Conservation (phyloP, 2,113 vertebrate genomes). For the Rhipidura dahli region DNA sequence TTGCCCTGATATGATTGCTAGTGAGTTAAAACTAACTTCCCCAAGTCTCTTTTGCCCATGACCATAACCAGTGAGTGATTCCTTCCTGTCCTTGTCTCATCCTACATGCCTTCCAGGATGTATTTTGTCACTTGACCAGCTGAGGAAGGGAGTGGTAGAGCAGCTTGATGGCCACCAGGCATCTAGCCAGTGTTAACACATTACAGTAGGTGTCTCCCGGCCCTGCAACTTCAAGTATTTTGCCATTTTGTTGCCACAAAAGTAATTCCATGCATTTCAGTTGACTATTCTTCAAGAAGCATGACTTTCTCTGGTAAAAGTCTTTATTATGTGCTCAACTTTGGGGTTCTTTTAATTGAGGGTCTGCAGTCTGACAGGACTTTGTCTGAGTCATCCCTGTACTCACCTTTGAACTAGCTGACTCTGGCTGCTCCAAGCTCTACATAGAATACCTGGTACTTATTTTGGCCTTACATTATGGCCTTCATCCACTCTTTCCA, state of each 20-base stretch:
- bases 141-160: neutral
- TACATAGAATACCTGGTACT: neutral
- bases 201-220: accelerated
- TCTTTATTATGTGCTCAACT: neutral
- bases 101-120: neutral
- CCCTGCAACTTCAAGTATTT: neutral
- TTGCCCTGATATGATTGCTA: neutral
- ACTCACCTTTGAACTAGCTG: neutral
- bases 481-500: neutral
- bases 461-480: neutral
- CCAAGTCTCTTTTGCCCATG: accelerated
- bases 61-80: accelerated
- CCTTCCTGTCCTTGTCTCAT: neutral
- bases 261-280: neutral
- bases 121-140: neutral
- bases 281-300: neutral
- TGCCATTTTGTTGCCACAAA: neutral
- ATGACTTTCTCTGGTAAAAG: neutral
- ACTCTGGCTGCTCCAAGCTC: neutral
- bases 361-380: neutral
- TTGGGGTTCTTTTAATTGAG: neutral
- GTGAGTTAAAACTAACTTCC: neutral
- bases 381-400: neutral
- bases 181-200: neutral
- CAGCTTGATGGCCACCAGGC: neutral